phyloP scores from a whole-genome alignment of 2,113 vertebrate genomes.

The Ptilorrhoa leucosticta region DNA sequence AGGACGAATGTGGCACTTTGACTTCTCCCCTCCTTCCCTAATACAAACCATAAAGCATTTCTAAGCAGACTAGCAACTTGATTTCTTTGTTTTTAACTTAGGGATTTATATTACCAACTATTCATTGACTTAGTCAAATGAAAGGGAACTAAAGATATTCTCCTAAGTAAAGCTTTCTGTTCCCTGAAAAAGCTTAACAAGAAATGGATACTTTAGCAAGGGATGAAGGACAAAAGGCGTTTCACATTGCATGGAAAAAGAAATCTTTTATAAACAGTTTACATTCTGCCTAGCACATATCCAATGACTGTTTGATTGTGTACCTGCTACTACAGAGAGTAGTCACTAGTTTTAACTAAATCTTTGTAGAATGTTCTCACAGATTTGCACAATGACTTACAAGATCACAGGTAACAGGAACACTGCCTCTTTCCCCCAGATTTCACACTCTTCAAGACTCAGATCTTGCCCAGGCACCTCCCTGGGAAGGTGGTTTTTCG shows the following conservation, averaged over 20 bases:
- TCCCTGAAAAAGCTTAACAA: conserved; percentile 32
- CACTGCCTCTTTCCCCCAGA: not conserved
- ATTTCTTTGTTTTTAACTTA: not conserved
- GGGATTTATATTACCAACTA: conserved; percentile 11
- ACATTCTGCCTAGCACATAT: not conserved
- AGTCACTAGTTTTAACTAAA: not conserved
- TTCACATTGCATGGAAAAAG: conserved; percentile 12
- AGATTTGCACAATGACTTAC: conserved; percentile 23
- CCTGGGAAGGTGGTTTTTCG: not conserved
- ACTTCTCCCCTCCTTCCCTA: not conserved
- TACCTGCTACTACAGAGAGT: not conserved
- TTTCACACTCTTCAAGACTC: not conserved
- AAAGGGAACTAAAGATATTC: conserved; percentile 9
- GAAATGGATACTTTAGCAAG: conserved; percentile 47
- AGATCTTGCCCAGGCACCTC: not conserved
- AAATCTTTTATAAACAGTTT: conserved; percentile 42
- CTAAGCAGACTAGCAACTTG: not conserved
- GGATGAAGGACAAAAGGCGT: conserved; percentile 4
- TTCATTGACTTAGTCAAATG: not conserved
- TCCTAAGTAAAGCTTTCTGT: conserved; percentile 22
- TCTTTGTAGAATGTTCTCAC: conserved; percentile 11
- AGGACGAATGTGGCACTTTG: not conserved
- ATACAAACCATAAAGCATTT: not conserved
- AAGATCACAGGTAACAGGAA: not conserved
- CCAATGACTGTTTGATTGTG: not conserved